These are phyloP conservation scores for Corythaeola cristata DNA, from an alignment of 2,113 vertebrate species.

Conservation along the genomic window DNA sequence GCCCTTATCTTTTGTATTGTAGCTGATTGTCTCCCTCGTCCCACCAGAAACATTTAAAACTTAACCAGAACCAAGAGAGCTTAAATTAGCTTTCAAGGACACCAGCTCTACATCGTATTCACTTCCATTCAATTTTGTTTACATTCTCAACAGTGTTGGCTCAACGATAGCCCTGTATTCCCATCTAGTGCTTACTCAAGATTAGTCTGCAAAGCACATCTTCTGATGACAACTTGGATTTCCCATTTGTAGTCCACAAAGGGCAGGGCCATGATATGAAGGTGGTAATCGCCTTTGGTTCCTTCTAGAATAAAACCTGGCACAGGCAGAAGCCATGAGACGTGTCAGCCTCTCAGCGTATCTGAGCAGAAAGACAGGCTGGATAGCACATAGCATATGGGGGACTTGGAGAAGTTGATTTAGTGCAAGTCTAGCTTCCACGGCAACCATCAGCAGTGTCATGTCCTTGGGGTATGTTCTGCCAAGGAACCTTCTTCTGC, in stretches of 20 bases:
- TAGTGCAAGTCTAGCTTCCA: background rate
- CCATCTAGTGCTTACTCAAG: background rate
- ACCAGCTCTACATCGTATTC: background rate
- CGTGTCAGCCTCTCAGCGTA: background rate
- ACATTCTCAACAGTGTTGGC: background rate
- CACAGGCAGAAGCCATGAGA: background rate
- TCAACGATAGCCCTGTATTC: background rate
- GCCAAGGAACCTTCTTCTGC: background rate
- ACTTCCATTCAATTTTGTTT: constrained; percentile 6
- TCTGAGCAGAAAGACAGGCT: background rate
- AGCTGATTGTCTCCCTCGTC: constrained; percentile 15
- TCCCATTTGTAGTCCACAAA: background rate
- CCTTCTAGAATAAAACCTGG: background rate
- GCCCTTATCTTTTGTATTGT: constrained; percentile 2
- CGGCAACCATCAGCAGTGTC: background rate
- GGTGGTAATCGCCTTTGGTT: background rate
- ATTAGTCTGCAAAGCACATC: background rate
- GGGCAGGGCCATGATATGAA: background rate
- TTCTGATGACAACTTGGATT: background rate
- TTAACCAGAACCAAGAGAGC: background rate
- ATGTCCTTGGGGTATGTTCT: background rate
- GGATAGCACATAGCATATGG: background rate
- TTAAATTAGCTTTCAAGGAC: constrained; percentile 64
- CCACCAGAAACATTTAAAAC: constrained; percentile 19
- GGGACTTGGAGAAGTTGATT: background rate